These are phyloP conservation scores for Sinocyclocheilus anshuiensis DNA, from an alignment of 2,113 vertebrate genomes.

Conservation along the genomic window DNA sequence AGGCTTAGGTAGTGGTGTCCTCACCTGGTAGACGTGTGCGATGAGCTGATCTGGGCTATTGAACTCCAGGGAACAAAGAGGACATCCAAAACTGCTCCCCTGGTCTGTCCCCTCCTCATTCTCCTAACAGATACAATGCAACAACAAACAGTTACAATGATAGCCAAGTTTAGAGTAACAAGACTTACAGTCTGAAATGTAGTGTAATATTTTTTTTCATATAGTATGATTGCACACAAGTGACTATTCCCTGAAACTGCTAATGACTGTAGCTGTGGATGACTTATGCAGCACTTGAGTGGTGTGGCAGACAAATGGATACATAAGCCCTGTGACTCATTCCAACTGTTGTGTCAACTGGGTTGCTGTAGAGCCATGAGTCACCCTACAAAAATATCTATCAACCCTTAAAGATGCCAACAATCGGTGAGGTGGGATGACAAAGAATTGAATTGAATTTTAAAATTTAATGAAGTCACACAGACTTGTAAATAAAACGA, in stretches of 20 bases:
- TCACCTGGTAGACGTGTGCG: slow-evolving; percentile 94
- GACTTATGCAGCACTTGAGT: slow-evolving; percentile 36
- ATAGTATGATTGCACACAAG: slow-evolving; percentile 13
- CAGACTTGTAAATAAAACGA: not conserved
- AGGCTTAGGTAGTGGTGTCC: slow-evolving; percentile 32
- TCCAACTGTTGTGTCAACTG: slow-evolving; percentile 33
- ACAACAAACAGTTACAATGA: slow-evolving; percentile 20
- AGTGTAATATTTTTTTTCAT: not conserved
- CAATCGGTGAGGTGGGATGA: slow-evolving; percentile 28
- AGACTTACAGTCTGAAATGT: not conserved
- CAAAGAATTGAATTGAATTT: not conserved
- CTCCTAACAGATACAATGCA: slow-evolving; percentile 68
- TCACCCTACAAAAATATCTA: slow-evolving; percentile 58
- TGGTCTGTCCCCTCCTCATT: slow-evolving; percentile 71
- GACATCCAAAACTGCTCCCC: slow-evolving; percentile 79
- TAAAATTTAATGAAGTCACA: not conserved
- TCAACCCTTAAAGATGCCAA: not conserved
- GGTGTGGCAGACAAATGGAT: slow-evolving; percentile 49
- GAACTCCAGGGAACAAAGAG: slow-evolving; percentile 92
- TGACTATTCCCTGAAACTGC: not conserved
- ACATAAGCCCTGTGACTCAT: slow-evolving; percentile 63
- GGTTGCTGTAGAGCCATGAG: slow-evolving; percentile 63
- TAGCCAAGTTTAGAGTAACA: not conserved
- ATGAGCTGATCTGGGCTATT: slow-evolving; percentile 90
- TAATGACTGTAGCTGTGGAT: slow-evolving; percentile 10